Evolutionary conservation across 1,140 invertebrate species (phyloP).

Genomic region (Piezodorus guildinii): DNA sequence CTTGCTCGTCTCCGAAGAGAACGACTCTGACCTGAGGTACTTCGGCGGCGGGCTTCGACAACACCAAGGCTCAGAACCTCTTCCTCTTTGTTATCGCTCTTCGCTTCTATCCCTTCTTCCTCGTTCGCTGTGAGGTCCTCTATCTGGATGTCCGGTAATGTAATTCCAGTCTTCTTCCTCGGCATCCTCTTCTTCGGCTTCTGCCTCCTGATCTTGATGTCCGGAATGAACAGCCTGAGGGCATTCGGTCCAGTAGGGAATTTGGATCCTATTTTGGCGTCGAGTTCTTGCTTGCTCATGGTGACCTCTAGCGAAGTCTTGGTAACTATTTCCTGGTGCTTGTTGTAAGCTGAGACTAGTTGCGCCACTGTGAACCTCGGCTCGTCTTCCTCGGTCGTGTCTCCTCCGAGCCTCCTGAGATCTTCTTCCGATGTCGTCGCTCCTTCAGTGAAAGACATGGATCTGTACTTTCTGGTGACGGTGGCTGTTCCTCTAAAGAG

Average conservation of each 20-base stretch:
- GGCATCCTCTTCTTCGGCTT: conserved; percentile 34
- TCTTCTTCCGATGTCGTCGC: conserved; percentile 28
- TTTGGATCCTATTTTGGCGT: conserved; percentile 27
- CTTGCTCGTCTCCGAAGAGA: conserved; percentile 4
- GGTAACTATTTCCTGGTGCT: conserved; percentile 41
- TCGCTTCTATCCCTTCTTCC: background rate
- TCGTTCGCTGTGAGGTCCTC: background rate
- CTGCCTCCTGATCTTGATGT: conserved; percentile 37
- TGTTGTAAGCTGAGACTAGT: conserved; percentile 41
- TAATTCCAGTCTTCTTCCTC: conserved; percentile 33
- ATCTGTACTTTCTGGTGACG: conserved; percentile 18
- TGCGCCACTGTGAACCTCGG: conserved; percentile 42
- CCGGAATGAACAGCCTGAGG: conserved; percentile 39
- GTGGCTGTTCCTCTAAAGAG: conserved; percentile 14
- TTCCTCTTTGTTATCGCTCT: background rate
- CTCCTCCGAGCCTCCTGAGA: conserved; percentile 10
- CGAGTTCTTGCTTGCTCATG: conserved; percentile 37
- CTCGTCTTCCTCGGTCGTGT: conserved; percentile 34
- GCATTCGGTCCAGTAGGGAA: conserved; percentile 43
- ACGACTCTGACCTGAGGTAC: conserved; percentile 17
- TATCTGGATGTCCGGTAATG: background rate
- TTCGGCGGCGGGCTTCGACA: conserved; percentile 13
- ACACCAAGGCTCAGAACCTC: background rate
- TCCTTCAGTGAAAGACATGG: conserved; percentile 19
- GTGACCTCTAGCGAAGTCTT: conserved; percentile 39